A percentile compares a stretch with the other conserved stretches of the same genome.
Conservation (phyloP, 2,113 vertebrate genomes). For the Malaclemys terrapin region DNA sequence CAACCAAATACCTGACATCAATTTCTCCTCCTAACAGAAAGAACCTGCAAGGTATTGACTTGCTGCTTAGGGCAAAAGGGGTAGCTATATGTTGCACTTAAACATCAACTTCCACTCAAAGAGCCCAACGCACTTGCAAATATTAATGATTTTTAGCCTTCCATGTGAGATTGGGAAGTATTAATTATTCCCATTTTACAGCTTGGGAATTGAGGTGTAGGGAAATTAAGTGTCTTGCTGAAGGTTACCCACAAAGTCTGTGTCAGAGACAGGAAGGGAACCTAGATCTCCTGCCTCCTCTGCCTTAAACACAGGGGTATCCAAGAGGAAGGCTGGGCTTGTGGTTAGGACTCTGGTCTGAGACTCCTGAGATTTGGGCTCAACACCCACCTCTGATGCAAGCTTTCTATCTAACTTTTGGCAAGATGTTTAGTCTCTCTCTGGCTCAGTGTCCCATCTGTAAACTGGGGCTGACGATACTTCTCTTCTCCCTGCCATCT, state of each 20-base stretch:
- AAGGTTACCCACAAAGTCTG: rapidly evolving
- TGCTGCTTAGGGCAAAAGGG: not conserved
- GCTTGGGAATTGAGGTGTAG: not conserved
- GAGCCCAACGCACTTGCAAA: rapidly evolving
- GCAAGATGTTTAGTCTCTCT: not conserved
- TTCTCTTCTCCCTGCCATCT: not conserved
- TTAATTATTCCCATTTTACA: not conserved
- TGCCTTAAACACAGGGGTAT: not conserved
- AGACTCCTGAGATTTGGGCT: not conserved
- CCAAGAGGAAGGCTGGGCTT: rapidly evolving
- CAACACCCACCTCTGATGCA: not conserved
- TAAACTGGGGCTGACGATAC: not conserved
- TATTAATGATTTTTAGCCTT: not conserved
- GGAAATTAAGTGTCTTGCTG: not conserved
- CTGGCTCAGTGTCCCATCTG: not conserved
- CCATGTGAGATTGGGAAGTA: not conserved
- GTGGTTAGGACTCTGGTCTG: rapidly evolving
- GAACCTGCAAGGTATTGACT: rapidly evolving
- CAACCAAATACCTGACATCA: not conserved
- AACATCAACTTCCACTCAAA: rapidly evolving
- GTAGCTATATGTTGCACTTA: no score
- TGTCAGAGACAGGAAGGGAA: not conserved
- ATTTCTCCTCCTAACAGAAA: not conserved
- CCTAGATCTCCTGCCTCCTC: not conserved
- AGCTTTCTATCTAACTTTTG: not conserved